phyloP scores from a whole-genome alignment of 2,113 vertebrate species.

The Trochalopteron elliotii region DNA sequence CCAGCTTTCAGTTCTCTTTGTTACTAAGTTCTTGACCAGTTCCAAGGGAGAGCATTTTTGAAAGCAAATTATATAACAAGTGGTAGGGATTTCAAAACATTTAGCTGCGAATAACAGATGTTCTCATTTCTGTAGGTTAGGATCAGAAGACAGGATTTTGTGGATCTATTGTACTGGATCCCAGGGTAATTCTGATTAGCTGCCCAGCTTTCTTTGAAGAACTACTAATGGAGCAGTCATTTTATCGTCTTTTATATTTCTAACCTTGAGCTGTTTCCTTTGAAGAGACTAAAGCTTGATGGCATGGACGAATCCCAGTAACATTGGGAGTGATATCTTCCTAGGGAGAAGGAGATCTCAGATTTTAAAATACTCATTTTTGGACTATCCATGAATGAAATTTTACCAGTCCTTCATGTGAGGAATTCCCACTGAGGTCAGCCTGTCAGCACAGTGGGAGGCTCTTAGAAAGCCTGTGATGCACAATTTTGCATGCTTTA shows the following conservation, averaged over 20 bases:
- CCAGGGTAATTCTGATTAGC: constrained; percentile 21
- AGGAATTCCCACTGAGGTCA: not conserved
- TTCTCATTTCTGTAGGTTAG: constrained; percentile 4
- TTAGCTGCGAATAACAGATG: not conserved
- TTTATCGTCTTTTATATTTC: not conserved
- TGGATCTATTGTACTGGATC: not conserved
- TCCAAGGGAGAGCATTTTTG: not conserved
- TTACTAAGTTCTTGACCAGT: not conserved
- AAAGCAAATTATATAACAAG: not conserved
- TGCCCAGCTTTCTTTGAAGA: constrained; percentile 3
- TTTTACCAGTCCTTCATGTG: not conserved
- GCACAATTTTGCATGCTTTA: not conserved
- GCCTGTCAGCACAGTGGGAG: not conserved
- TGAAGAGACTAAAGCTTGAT: not conserved
- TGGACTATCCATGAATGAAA: not conserved
- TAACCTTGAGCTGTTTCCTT: not conserved
- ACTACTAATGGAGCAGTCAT: not conserved
- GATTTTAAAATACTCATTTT: not conserved
- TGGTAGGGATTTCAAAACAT: not conserved
- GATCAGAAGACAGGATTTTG: not conserved
- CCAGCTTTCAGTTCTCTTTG: not conserved
- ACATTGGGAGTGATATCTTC: not conserved
- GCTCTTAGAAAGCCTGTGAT: not conserved
- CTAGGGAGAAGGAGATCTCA: not conserved
- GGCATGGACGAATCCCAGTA: not conserved